Evolutionary conservation across 2,888 invertebrate genomes (phyloP), one percentile per base, ranked within the genome.

Genomic region (Mylabris sibirica): DNA sequence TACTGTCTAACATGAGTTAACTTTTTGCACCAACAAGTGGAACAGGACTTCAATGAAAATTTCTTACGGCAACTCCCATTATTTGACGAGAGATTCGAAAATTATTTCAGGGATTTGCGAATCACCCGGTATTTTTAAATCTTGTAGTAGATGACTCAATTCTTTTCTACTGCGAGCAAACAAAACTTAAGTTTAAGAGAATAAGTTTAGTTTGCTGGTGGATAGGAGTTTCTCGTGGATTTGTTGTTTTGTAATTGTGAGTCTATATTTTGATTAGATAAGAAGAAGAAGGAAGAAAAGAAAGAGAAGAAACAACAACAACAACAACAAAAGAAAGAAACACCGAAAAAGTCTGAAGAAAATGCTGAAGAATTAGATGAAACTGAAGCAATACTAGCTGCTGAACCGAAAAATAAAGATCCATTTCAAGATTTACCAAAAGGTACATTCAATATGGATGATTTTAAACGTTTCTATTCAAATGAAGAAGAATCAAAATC

Each of bases 401-500:
- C 87, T 14, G 94, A 95, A 82, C 93, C 95, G 44, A 94, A 94
- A 83, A 88, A 91, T 69, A 96, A 94, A 85, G 97, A 99, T 87
- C 98, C 98, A 44, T 96, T 98, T 82, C 95, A 94, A 82, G 83
- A 88, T 20, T 86, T 98, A 86, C 97, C 98, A 64, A 96, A 96
- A 86, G 96, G 94, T 67, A 93, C 92, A 11, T 99, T 98, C 86
- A 91, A 93, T 82, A 92, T 99, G 89, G 99, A 99, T 79, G 97
- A 97, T 83, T 99, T 96, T 88, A 99, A 99, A 87, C 92, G 98
- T 73, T 92, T 90, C 79, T 99, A 99, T 87, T 98, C 98, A 65
- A 99, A 99, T 82, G 96, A 99, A 85, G 96, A 96, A 35, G 97
- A 96, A 82, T 87, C 90, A 8, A 93, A 93, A 82, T 98, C 99